Percentiles rank a stretch among this genome's conserved stretches.
Conservation (phyloP, 2,113 vertebrate genomes). For the Hypocryptadius cinnamomeus region DNA sequence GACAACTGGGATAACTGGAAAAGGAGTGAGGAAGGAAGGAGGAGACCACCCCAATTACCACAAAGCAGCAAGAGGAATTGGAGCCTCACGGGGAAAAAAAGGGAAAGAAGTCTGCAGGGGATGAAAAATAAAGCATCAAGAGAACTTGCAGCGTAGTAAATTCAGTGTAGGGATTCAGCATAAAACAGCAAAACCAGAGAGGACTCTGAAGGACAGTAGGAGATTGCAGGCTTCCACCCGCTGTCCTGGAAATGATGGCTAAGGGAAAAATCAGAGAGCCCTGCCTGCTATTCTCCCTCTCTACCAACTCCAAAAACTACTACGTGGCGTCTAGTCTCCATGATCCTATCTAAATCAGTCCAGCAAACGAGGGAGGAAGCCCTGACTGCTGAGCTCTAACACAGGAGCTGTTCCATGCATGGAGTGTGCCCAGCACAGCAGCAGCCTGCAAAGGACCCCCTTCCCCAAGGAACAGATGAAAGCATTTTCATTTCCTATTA, state of each 20-base stretch:
- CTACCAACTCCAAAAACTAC: neutral
- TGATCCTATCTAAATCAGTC: neutral
- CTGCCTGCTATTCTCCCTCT: neutral
- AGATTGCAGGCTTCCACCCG: neutral
- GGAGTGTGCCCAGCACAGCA: accelerated
- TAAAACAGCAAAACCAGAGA: neutral
- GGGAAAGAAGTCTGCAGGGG: neutral
- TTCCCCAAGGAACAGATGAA: neutral
- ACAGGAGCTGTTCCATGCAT: neutral
- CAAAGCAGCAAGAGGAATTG: neutral
- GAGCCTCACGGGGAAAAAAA: neutral
- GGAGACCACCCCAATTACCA: neutral
- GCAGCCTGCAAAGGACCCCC: neutral
- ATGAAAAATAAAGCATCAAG: neutral
- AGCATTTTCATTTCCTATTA: neutral
- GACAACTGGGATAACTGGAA: neutral
- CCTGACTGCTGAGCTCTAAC: neutral
- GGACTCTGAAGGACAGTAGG: neutral
- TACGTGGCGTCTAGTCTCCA: neutral
- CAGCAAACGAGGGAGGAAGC: neutral
- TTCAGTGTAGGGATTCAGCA: neutral
- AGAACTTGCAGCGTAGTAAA: neutral
- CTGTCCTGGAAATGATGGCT: slow-evolving; percentile 13
- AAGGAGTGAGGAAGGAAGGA: neutral
- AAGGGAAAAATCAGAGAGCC: neutral